phyloP scores from a whole-genome alignment of 2,888 invertebrate genomes.

The Polietes domitor region DNA sequence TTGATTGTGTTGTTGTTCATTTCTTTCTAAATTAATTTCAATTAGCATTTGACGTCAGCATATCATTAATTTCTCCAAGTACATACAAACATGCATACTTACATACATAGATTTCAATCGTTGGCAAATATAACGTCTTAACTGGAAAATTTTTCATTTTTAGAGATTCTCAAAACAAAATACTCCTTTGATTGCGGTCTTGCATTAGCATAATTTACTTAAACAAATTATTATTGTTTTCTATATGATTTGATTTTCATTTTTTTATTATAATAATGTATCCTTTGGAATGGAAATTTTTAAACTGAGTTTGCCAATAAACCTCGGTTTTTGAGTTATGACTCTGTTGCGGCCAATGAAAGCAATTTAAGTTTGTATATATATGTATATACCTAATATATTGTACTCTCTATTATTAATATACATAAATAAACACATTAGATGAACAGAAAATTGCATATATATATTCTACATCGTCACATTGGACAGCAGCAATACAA shows the following conservation, averaged over 20 bases:
- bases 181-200: too few relatives aligned
- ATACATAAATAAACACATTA: conserved; percentile 66
- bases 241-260: too few relatives aligned
- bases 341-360: too few relatives aligned
- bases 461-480: conserved; percentile 1
- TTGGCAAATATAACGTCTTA: too few relatives aligned
- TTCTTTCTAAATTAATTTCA: conserved; percentile 66
- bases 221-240: too few relatives aligned
- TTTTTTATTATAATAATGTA: too few relatives aligned
- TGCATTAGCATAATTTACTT: too few relatives aligned
- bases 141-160: too few relatives aligned
- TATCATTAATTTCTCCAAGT: conserved; percentile 57
- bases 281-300: too few relatives aligned
- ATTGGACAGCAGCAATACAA: not conserved
- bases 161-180: too few relatives aligned
- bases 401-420: conserved; percentile 54
- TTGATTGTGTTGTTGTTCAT: conserved; percentile 11
- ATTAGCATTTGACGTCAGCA: conserved; percentile 67
- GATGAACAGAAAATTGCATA: conserved; percentile 37
- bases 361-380: not conserved
- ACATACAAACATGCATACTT: not conserved
- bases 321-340: too few relatives aligned
- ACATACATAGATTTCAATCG: conserved; percentile 1
- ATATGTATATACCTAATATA: not conserved
- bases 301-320: too few relatives aligned